A percentile compares a stretch with the other conserved stretches of the same genome.
phyloP scores from a whole-genome alignment of 2,113 vertebrate genomes.

The Zapornia atra region DNA sequence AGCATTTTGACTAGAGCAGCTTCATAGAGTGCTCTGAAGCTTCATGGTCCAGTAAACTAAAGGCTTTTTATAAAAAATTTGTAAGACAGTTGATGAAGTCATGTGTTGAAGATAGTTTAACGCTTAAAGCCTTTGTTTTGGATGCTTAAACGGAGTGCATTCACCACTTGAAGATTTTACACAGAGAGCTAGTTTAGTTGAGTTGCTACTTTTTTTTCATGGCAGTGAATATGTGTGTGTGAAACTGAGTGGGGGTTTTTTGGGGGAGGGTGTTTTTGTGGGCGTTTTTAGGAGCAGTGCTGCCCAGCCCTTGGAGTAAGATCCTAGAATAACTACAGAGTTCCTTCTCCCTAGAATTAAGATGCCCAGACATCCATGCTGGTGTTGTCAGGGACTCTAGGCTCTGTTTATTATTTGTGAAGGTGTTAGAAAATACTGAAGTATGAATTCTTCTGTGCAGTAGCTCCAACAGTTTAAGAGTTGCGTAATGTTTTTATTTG shows the following conservation, averaged over 20 bases:
- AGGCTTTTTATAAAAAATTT: neutral
- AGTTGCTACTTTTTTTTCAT: neutral
- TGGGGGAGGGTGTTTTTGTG: neutral
- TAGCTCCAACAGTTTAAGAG: neutral
- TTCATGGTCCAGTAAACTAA: neutral
- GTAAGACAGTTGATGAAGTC: neutral
- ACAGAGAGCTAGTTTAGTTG: neutral
- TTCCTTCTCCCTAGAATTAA: neutral
- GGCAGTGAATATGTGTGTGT: neutral
- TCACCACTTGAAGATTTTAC: neutral
- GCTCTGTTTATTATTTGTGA: neutral
- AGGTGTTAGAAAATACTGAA: neutral
- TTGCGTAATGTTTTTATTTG: neutral
- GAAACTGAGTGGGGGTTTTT: neutral
- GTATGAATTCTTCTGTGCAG: neutral
- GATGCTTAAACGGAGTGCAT: neutral
- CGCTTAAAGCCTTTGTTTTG: neutral
- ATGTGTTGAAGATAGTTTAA: neutral
- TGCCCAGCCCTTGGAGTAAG: neutral
- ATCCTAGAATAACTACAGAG: neutral
- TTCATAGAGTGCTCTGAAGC: neutral
- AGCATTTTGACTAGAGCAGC: neutral
- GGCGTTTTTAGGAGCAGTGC: neutral
- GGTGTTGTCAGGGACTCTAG: neutral
- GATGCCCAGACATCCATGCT: neutral